Percentiles rank a stretch among this genome's conserved stretches.
These are phyloP conservation scores for Chrysaora quinquecirrha DNA, from an alignment of 30 jellyfish, hydroid and myxozoan species.

Conservation along the genomic window DNA sequence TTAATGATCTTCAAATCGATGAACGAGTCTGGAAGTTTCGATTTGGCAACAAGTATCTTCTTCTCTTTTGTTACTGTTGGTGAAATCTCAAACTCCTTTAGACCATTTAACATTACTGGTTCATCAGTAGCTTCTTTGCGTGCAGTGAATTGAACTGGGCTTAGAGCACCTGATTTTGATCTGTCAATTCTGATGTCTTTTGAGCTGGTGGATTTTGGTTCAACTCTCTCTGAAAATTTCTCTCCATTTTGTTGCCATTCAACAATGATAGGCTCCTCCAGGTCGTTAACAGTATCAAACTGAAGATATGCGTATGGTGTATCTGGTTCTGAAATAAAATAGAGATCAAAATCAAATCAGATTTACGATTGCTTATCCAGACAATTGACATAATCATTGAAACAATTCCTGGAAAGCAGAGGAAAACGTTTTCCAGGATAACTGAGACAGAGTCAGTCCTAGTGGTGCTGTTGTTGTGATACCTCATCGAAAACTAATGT, in stretches of 20 bases:
- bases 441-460: too few species aligned
- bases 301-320: constrained; percentile 28
- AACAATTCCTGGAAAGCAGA: too few species aligned
- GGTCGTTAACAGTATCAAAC: constrained; percentile 23
- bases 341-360: too few species aligned
- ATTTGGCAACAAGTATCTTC: background rate
- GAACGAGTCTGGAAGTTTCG: constrained; percentile 9
- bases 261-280: constrained; percentile 27
- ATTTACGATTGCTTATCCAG: too few species aligned
- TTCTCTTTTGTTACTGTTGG: constrained; percentile 32
- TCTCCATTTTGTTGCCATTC: constrained; percentile 55
- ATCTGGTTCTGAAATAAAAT: constrained; percentile 49
- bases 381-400: too few species aligned
- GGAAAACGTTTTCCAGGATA: too few species aligned
- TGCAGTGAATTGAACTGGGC: constrained; percentile 45
- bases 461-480: too few species aligned
- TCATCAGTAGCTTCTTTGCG: background rate
- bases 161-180: constrained; percentile 49
- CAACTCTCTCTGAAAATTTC: background rate
- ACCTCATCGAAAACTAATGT: too few species aligned
- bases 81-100: background rate
- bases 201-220: background rate
- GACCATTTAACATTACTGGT: constrained; percentile 26
- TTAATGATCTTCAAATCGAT: constrained; percentile 22
- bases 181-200: constrained; percentile 24